These are phyloP conservation scores for Vulpes vulpes DNA, from an alignment of 2,113 vertebrate species.

Conservation along the genomic window DNA sequence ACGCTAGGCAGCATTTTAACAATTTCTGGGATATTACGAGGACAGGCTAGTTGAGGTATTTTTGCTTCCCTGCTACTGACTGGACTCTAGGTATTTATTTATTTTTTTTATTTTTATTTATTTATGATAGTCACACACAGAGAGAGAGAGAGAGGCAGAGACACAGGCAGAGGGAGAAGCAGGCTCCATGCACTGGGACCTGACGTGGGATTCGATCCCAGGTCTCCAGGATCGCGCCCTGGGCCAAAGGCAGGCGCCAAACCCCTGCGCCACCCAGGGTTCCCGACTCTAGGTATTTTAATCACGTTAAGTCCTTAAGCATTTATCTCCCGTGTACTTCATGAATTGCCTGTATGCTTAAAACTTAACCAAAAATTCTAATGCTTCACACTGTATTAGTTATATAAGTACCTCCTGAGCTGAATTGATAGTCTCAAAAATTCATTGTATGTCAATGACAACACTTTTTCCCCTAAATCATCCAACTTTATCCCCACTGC, in stretches of 20 bases:
- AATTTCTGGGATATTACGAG: neutral
- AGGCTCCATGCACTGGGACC: too few relatives aligned
- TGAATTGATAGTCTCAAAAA: conserved; percentile 29
- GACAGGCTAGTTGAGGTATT: neutral
- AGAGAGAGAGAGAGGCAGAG: too few relatives aligned
- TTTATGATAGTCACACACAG: too few relatives aligned
- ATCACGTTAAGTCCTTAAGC: neutral
- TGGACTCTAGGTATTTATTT: neutral
- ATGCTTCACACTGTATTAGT: neutral
- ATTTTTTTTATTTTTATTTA: too few relatives aligned
- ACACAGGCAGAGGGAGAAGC: too few relatives aligned
- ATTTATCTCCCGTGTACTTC: neutral
- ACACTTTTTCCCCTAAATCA: neutral
- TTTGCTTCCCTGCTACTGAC: neutral
- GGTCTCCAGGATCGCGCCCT: too few relatives aligned
- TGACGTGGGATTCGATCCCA: too few relatives aligned
- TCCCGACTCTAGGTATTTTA: neutral
- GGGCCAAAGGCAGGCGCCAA: too few relatives aligned
- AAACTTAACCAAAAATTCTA: conserved; percentile 48
- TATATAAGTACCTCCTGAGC: neutral
- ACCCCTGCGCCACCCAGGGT: too few relatives aligned
- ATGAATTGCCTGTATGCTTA: neutral
- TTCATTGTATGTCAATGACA: neutral
- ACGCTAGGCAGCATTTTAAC: neutral
- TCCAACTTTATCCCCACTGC: conserved; percentile 13